phyloP scores from a whole-genome alignment of 64 coral and sea anemone species.

The Porites australiensis region DNA sequence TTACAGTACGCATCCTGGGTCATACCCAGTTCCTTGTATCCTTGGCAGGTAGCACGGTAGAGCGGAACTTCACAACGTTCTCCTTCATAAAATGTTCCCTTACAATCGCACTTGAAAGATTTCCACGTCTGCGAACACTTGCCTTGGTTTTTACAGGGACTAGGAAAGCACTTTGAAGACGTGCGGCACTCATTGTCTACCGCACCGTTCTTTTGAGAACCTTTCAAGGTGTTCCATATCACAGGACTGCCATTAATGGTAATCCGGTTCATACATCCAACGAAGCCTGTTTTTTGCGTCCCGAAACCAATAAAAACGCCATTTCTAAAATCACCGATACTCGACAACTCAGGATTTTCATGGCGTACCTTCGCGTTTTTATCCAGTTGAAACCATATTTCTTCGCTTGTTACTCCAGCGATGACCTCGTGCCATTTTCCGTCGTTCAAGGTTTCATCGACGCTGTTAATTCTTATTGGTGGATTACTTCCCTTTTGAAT shows the following conservation, averaged over 20 bases:
- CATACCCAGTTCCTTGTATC: constrained; percentile 83
- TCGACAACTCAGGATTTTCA: constrained; percentile 64
- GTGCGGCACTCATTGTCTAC: constrained; percentile 58
- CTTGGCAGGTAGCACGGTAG: constrained; percentile 80
- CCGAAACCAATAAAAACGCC: constrained; percentile 72
- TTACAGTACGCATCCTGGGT: constrained; percentile 78
- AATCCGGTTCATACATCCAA: constrained; percentile 79
- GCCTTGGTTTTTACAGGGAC: constrained; percentile 72
- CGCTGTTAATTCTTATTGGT: constrained; percentile 73
- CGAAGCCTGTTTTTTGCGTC: constrained; percentile 66
- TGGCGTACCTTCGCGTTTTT: constrained; percentile 81
- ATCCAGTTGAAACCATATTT: constrained; percentile 82
- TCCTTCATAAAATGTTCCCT: constrained; percentile 78
- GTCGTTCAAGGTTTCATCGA: constrained; percentile 73
- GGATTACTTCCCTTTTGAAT: constrained; percentile 58
- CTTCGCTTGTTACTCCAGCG: constrained; percentile 63
- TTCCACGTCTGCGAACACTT: constrained; percentile 67
- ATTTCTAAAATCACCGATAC: constrained; percentile 71
- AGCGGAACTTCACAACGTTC: constrained; percentile 72
- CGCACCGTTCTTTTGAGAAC: constrained; percentile 13
- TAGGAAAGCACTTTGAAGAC: constrained; percentile 76
- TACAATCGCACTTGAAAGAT: constrained; percentile 74
- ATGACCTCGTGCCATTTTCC: constrained; percentile 84
- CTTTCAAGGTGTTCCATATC: background rate
- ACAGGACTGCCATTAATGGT: constrained; percentile 60